phyloP scores from a whole-genome alignment of 1,140 invertebrate species.

The Chironomus tepperi region DNA sequence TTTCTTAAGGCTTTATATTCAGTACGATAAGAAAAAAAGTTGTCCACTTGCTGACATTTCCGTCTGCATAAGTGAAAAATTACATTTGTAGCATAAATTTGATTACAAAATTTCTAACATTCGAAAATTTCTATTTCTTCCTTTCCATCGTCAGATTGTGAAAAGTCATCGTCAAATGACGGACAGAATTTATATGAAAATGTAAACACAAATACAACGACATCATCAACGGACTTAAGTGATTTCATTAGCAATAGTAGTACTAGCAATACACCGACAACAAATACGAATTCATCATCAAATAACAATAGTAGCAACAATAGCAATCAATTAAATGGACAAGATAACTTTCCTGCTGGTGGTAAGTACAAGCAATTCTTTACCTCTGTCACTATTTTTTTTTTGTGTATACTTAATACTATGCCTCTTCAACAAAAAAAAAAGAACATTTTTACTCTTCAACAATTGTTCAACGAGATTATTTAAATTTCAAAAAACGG shows the following conservation, averaged over 20 bases:
- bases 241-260: slow-evolving; percentile 23
- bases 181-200: background rate
- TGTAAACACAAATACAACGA: slow-evolving; percentile 20
- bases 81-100: too few relatives aligned
- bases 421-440: background rate
- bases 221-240: slow-evolving; percentile 23
- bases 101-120: too few relatives aligned
- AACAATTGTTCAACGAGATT: background rate
- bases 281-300: slow-evolving; percentile 20
- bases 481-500: slow-evolving; percentile 19
- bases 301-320: slow-evolving; percentile 21
- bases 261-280: slow-evolving; percentile 16
- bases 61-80: background rate
- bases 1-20: background rate
- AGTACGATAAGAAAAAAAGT: background rate
- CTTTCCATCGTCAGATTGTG: background rate
- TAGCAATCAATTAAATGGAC: slow-evolving; percentile 24
- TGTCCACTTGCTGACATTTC: background rate
- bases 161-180: background rate
- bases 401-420: background rate
- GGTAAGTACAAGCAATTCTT: slow-evolving; percentile 19
- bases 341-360: slow-evolving; percentile 16
- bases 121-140: background rate
- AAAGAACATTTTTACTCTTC: background rate
- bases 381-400: background rate